Conservation (phyloP, 2,113 vertebrate species). For the Corydoras maculifer region DNA sequence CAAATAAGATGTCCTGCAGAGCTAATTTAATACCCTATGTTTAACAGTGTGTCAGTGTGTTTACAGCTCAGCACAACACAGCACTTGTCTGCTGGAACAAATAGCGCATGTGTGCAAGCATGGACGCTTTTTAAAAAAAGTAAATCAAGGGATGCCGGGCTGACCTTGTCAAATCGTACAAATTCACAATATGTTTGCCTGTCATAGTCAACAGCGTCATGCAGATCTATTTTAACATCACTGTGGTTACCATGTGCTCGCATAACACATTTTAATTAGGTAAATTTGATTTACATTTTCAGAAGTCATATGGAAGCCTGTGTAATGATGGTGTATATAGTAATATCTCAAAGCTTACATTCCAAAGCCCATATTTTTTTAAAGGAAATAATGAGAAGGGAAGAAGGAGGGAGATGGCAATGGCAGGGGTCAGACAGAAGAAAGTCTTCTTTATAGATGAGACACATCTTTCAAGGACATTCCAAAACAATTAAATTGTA, state of each 20-base stretch:
- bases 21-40: conserved; percentile 32
- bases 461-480: conserved; percentile 59
- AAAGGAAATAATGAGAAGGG: too few species aligned
- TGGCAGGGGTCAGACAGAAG: neutral
- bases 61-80: conserved; percentile 26
- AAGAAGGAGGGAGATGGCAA: neutral
- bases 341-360: too few species aligned
- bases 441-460: conserved; percentile 17
- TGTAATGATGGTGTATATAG: too few species aligned
- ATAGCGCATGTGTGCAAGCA: conserved; percentile 19
- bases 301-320: too few species aligned
- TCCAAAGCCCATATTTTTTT: too few species aligned
- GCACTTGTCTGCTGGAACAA: conserved; percentile 14
- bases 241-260: neutral
- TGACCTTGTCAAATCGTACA: conserved; percentile 2
- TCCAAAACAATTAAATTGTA: conserved; percentile 61
- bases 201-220: neutral
- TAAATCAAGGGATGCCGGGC: conserved; percentile 6
- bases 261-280: neutral
- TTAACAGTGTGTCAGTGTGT: conserved; percentile 36
- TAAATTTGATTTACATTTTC: too few species aligned
- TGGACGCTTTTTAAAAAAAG: conserved; percentile 11
- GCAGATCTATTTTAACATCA: neutral
- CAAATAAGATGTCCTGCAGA: conserved; percentile 20
- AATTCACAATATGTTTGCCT: neutral